Percentiles rank a stretch among this genome's conserved stretches.
These are phyloP conservation scores for Lasioglossum pauxillum DNA, from an alignment of 2,888 invertebrate genomes.

Conservation along the genomic window DNA sequence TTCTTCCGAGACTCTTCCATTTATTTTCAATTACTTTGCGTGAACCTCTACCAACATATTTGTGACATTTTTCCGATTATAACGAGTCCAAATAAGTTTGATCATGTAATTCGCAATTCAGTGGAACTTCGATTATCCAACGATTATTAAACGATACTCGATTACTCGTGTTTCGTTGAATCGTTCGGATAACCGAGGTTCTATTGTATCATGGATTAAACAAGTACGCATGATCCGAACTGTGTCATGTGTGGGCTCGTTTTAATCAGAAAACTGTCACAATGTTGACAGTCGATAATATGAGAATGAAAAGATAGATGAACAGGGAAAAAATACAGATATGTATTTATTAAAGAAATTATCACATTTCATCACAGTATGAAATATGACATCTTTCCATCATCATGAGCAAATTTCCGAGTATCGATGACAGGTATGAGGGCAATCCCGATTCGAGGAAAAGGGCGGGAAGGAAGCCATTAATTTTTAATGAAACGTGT, in stretches of 20 bases:
- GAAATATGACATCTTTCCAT: not conserved
- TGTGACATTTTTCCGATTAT: not conserved
- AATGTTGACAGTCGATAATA: not conserved
- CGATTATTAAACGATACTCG: too few relatives aligned
- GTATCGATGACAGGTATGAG: not conserved
- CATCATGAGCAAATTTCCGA: not conserved
- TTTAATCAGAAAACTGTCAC: not conserved
- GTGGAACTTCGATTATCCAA: not conserved
- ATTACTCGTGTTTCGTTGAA: not conserved
- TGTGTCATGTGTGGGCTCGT: not conserved
- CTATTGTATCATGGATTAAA: not conserved
- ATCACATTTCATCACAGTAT: too few relatives aligned
- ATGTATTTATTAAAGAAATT: too few relatives aligned
- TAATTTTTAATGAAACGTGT: slow-evolving; percentile 14
- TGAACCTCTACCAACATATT: not conserved
- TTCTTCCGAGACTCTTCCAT: not conserved
- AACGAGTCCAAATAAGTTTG: not conserved
- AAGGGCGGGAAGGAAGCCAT: not conserved
- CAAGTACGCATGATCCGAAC: too few relatives aligned
- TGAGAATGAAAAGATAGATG: too few relatives aligned
- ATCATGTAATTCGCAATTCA: not conserved
- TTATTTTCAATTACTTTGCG: not conserved
- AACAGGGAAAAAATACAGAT: too few relatives aligned
- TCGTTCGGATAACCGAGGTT: not conserved
- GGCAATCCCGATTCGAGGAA: not conserved